These are phyloP conservation scores for Palythoa grandis DNA, from an alignment of 92 coral and sea anemone species.

Conservation along the genomic window DNA sequence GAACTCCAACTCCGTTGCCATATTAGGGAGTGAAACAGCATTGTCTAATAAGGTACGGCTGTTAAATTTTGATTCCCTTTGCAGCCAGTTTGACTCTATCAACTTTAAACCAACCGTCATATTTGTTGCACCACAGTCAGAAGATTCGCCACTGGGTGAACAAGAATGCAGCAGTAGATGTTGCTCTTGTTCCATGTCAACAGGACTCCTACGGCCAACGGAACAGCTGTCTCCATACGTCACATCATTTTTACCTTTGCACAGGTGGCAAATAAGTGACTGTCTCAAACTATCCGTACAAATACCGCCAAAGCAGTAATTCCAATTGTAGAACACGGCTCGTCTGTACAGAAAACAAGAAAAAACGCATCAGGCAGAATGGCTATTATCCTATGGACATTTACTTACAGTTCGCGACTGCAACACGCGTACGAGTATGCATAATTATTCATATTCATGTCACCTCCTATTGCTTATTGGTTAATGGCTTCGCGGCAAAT, in stretches of 20 bases:
- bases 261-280: conserved; percentile 15
- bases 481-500: no score
- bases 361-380: neutral
- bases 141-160: neutral
- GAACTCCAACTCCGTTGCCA: conserved; percentile 50
- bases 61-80: neutral
- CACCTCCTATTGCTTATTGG: no score
- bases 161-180: neutral
- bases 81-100: conserved; percentile 30
- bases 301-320: conserved; percentile 51
- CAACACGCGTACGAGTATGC: no score
- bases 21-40: conserved; percentile 16
- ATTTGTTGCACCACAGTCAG: neutral
- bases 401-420: no score
- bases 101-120: neutral
- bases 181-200: neutral
- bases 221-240: conserved; percentile 17
- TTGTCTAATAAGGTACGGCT: neutral
- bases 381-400: no score
- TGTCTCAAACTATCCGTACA: conserved; percentile 45
- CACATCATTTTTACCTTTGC: conserved; percentile 13
- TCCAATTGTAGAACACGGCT: conserved; percentile 64
- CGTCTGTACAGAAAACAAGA: conserved; percentile 50
- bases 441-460: no score
- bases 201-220: neutral